Evolutionary conservation across 2,113 vertebrate genomes (phyloP).

Genomic region (Xiphophorus couchianus): DNA sequence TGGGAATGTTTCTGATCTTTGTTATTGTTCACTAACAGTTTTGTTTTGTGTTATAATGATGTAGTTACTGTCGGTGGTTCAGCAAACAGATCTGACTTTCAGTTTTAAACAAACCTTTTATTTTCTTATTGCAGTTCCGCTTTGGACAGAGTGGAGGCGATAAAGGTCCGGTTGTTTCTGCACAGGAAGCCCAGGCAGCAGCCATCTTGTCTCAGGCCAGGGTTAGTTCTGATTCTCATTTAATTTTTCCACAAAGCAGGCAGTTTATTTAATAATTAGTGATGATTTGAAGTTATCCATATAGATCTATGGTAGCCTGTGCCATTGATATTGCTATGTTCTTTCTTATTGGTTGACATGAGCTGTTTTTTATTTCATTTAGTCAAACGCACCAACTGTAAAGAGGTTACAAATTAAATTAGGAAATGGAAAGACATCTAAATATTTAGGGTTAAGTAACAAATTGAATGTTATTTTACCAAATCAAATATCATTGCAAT

Average conservation of each 20-base stretch:
- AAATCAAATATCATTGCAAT: not conserved
- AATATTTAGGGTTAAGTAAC: not conserved
- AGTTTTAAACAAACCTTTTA: not conserved
- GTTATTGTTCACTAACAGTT: not conserved
- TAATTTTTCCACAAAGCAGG: not conserved
- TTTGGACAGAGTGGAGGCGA: slow-evolving; percentile 93
- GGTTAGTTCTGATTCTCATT: slow-evolving; percentile 79
- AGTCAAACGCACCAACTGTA: not conserved
- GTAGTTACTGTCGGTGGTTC: too few relatives aligned
- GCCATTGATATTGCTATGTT: too few relatives aligned
- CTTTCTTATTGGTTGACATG: not conserved
- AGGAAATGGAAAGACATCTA: not conserved
- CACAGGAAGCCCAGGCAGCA: slow-evolving; percentile 96
- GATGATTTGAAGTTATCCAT: accelerated
- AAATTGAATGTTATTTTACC: not conserved
- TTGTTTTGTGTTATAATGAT: accelerated
- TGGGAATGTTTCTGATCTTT: not conserved
- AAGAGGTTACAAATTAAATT: not conserved
- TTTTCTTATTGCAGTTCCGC: slow-evolving; percentile 85
- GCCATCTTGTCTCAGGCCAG: slow-evolving; percentile 97
- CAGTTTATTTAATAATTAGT: not conserved
- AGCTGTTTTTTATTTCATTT: not conserved
- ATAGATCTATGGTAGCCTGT: not conserved
- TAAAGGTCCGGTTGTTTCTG: slow-evolving; percentile 91
- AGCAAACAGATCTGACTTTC: too few relatives aligned